Base-by-base conservation (phyloP, 2,888 invertebrate genomes). In the Epirrhoe alternata region DNA sequence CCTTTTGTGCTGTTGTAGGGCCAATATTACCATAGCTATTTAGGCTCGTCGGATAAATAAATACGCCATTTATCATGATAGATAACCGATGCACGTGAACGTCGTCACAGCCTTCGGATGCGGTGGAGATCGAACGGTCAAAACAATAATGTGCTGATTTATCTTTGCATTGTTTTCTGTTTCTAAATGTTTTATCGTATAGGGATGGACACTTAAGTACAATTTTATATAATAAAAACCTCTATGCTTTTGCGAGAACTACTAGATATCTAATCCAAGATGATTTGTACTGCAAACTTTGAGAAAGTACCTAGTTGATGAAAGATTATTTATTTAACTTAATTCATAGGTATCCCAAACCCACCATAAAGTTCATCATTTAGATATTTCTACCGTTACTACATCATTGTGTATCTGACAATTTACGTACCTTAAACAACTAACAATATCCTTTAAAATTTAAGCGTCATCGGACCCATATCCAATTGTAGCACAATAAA, bases 1-100 rank as follows among this genome's bases (percentile, higher is more conserved):
- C 93, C 92, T 93, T 93, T 93, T 93, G 93, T 92, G 91, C 91
- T 90, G 89, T 92, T 92, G 91, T 93, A 93, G 89, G 88, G 88
- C 91, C 90, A 92, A 93, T 93, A 93, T 92, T 93, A 92, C 93
- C 92, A 92, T 92, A 92, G 92, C 92, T 92, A 93, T 93, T 93
- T 92, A 93, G 88, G 90, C 87, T 91, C 90, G 89, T 88, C 89
- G 89, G 90, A 92, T 93, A 93, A 92, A 93, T 92, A 93, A 93
- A 93, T 92, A 93, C 86, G 90, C 90, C 92, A 93, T 93, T 92
- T 93, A 93, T 92, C 93, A 92, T 89, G 90, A 91, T 90, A 92
- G 90, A 91, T 90, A 92, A 91, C 90, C 85, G 89, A 88, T 90
- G 90, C 89, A 86, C 88, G 88, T 85, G 87, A 86, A 86, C 85